Conservation (phyloP, 2,797 vertebrate genomes). For the Hoplostethus atlanticus region DNA sequence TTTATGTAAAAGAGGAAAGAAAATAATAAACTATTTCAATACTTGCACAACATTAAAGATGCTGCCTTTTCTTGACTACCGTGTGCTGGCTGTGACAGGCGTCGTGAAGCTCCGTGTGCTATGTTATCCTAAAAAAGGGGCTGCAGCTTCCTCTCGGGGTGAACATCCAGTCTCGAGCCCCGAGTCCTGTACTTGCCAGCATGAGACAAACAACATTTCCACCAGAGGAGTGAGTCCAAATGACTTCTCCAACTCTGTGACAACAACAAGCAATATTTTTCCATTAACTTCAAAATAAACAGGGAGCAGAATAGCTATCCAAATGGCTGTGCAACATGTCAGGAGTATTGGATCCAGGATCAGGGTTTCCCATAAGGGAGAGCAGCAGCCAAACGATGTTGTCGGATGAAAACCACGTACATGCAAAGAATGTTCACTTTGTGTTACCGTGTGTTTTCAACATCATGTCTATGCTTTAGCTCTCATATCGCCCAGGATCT, state of each 20-base stretch:
- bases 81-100: background rate
- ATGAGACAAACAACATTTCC: slow-evolving; percentile 15
- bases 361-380: slow-evolving; percentile 18
- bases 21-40: slow-evolving; percentile 79
- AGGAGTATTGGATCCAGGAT: background rate
- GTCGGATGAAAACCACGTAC: slow-evolving; percentile 11
- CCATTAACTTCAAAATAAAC: slow-evolving; percentile 25
- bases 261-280: background rate
- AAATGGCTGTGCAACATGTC: background rate
- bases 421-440: too few species aligned
- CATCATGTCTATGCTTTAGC: too few species aligned
- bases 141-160: background rate
- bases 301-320: slow-evolving; percentile 13
- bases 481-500: too few species aligned
- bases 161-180: background rate
- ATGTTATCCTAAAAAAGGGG: background rate
- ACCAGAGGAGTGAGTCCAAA: background rate
- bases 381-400: slow-evolving; percentile 5
- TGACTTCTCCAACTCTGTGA: slow-evolving; percentile 5
- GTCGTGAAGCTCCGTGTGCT: background rate
- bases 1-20: slow-evolving; percentile 69
- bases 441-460: too few species aligned
- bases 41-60: slow-evolving; percentile 43
- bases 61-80: slow-evolving; percentile 5
- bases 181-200: background rate